Evolutionary conservation across 1,140 invertebrate species (phyloP).

Genomic region (Yoshiicerus persimilis): DNA sequence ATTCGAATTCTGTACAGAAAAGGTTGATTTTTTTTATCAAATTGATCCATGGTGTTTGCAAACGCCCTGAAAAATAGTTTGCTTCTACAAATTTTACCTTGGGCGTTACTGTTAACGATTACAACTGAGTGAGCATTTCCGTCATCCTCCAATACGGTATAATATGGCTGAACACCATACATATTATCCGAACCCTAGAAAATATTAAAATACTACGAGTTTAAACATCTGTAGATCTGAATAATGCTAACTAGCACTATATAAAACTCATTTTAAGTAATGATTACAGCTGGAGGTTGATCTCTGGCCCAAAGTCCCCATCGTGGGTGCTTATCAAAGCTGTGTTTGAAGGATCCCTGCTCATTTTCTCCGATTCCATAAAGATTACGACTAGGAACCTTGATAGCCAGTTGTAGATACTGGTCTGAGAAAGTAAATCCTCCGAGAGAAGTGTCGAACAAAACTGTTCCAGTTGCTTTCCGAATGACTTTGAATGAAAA

Average conservation of each 20-base stretch:
- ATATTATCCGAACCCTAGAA: slow-evolving; percentile 33
- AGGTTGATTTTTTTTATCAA: no score
- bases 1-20: slow-evolving; percentile 39
- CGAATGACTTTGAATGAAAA: slow-evolving; percentile 44
- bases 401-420: slow-evolving; percentile 76
- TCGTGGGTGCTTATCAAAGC: slow-evolving; percentile 23
- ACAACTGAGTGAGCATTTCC: slow-evolving; percentile 48
- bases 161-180: slow-evolving; percentile 47
- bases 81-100: no score
- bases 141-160: slow-evolving; percentile 47
- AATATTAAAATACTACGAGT: neutral
- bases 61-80: neutral
- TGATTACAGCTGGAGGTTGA: slow-evolving; percentile 31
- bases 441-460: slow-evolving; percentile 57
- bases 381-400: slow-evolving; percentile 62
- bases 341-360: slow-evolving; percentile 41
- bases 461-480: slow-evolving; percentile 24
- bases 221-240: no score
- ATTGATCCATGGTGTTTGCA: neutral
- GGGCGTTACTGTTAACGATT: slow-evolving; percentile 50
- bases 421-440: slow-evolving; percentile 75
- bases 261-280: neutral
- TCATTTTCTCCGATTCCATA: slow-evolving; percentile 59
- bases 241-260: neutral
- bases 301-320: slow-evolving; percentile 36